Conservation (phyloP, 2,888 invertebrate genomes). For the Apamea monoglypha region DNA sequence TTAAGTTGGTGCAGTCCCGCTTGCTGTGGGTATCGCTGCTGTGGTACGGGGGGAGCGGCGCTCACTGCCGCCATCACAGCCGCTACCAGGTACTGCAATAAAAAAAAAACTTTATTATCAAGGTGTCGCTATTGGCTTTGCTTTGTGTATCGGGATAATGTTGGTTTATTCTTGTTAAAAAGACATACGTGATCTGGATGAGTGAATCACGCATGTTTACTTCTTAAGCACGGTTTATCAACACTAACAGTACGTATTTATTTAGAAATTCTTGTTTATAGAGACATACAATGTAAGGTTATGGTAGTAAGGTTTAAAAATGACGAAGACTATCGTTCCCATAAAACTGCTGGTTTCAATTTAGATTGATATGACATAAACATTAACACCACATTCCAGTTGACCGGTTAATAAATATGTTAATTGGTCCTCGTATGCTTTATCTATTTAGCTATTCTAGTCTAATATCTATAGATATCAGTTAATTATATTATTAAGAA, state of each 20-base stretch:
- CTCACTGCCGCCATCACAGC: conserved; percentile 70
- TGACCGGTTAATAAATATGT: no score
- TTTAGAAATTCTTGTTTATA: neutral
- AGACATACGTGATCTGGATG: neutral
- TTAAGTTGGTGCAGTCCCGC: conserved; percentile 75
- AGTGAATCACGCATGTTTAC: conserved; percentile 5
- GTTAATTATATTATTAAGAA: no score
- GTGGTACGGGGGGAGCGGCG: conserved; percentile 76
- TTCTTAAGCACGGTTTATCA: neutral
- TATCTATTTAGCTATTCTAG: no score
- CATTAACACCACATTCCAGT: no score
- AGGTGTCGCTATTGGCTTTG: neutral
- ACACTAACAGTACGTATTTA: no score
- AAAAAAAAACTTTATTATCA: neutral
- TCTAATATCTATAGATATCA: no score
- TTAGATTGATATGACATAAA: no score
- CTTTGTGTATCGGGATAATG: neutral
- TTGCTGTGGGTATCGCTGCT: conserved; percentile 74
- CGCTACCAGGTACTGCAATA: conserved; percentile 74
- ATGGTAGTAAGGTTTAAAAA: no score
- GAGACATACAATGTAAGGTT: no score
- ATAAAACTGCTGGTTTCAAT: no score
- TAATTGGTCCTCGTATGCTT: no score
- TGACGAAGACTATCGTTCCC: no score
- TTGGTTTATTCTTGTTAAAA: neutral